These are phyloP conservation scores for Xyliphius kryptos DNA, from an alignment of 2,113 vertebrate genomes.

Conservation along the genomic window DNA sequence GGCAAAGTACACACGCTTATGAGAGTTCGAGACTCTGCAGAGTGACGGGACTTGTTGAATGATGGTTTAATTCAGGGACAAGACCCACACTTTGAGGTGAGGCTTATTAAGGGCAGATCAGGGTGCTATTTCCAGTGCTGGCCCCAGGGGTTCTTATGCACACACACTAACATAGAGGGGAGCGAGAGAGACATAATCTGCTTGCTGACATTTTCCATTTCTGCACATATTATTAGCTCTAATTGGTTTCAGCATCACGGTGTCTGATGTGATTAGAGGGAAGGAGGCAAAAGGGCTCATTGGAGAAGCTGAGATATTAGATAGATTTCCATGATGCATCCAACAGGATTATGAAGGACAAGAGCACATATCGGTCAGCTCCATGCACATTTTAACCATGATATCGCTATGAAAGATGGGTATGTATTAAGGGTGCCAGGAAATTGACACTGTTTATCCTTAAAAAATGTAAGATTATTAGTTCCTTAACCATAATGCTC, in stretches of 20 bases:
- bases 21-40: neutral
- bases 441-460: neutral
- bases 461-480: neutral
- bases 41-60: neutral
- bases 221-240: conserved; percentile 32
- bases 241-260: conserved; percentile 37
- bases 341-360: conserved; percentile 39
- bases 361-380: neutral
- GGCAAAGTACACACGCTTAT: conserved; percentile 1
- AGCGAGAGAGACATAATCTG: conserved; percentile 15
- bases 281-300: conserved; percentile 28
- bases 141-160: neutral
- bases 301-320: conserved; percentile 14
- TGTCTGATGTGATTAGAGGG: conserved; percentile 39
- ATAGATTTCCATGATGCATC: conserved; percentile 26
- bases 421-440: neutral
- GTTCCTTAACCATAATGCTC: too few species aligned
- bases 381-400: conserved; percentile 24
- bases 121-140: conserved; percentile 5
- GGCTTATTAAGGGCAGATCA: neutral
- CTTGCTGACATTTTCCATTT: conserved; percentile 35
- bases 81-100: conserved; percentile 3
- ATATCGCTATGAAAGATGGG: conserved; percentile 6
- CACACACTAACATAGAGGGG: conserved; percentile 2
- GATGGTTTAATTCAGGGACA: neutral